Conservation (phyloP, 2,888 invertebrate genomes). For the Caenorhabditis japonica region DNA sequence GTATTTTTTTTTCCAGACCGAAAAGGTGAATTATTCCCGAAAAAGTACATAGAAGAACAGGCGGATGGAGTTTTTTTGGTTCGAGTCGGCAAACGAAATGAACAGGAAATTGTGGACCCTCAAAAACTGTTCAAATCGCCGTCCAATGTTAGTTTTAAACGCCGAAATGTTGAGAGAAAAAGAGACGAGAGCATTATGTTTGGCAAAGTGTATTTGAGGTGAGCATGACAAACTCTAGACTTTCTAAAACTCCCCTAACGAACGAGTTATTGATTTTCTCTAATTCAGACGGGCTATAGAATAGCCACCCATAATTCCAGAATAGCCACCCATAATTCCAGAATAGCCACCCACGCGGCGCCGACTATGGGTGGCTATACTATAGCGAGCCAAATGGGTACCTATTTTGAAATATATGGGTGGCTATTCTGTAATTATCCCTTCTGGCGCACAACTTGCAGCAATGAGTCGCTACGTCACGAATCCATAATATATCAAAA, state of each 20-base stretch:
- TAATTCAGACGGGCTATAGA: neutral
- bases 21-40: slow-evolving; percentile 63
- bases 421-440: too few species aligned
- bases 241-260: too few species aligned
- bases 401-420: too few species aligned
- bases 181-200: slow-evolving; percentile 54
- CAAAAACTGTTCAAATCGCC: slow-evolving; percentile 64
- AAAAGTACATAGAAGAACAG: slow-evolving; percentile 30
- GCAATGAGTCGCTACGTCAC: too few species aligned
- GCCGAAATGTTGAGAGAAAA: slow-evolving; percentile 52
- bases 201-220: slow-evolving; percentile 65
- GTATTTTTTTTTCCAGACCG: slow-evolving; percentile 60
- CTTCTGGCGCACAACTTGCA: neutral
- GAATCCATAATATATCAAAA: too few species aligned
- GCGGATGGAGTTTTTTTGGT: slow-evolving; percentile 42
- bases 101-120: slow-evolving; percentile 50
- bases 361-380: too few species aligned
- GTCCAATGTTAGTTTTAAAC: slow-evolving; percentile 51
- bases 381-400: too few species aligned
- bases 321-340: too few species aligned
- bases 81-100: slow-evolving; percentile 36
- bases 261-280: neutral
- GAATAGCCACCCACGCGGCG: too few species aligned
- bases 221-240: neutral
- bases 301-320: too few species aligned